phyloP scores from a whole-genome alignment of 2,113 vertebrate genomes.

The Anser brachyrhynchus region DNA sequence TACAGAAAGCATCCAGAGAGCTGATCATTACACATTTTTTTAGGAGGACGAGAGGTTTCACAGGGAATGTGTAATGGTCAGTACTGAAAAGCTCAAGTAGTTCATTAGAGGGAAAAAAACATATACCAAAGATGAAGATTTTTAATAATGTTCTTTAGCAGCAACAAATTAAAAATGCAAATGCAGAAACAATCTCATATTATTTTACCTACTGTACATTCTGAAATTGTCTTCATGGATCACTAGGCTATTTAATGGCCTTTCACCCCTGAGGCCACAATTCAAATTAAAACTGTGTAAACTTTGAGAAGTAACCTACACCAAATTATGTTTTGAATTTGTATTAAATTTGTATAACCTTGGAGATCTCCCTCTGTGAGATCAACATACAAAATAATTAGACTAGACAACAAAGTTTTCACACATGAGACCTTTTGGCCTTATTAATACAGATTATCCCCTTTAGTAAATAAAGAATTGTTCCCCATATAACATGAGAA shows the following conservation, averaged over 20 bases:
- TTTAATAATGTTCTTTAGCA: slow-evolving; percentile 41
- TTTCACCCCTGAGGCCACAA: slow-evolving; percentile 54
- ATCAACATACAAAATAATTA: not conserved
- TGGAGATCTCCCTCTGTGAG: not conserved
- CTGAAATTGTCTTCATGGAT: slow-evolving; percentile 67
- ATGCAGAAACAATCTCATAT: slow-evolving; percentile 42
- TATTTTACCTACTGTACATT: slow-evolving; percentile 51
- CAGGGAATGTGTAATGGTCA: not conserved
- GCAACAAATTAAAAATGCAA: slow-evolving; percentile 63
- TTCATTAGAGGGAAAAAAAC: not conserved
- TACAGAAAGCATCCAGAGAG: not conserved
- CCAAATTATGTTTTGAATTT: slow-evolving; percentile 61
- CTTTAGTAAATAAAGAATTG: not conserved
- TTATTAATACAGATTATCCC: not conserved
- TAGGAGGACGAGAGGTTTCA: not conserved
- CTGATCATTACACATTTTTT: not conserved
- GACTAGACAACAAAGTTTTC: not conserved
- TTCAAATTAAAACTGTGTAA: slow-evolving; percentile 65
- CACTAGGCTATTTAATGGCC: slow-evolving; percentile 63
- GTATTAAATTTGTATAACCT: slow-evolving; percentile 23
- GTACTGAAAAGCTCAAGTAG: not conserved
- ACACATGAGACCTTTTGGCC: not conserved
- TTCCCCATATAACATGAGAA: not conserved
- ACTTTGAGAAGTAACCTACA: slow-evolving; percentile 59
- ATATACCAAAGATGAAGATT: slow-evolving; percentile 32